Evolutionary conservation across 2,888 invertebrate genomes (phyloP).

Genomic region (Nemotelus pantherinus): DNA sequence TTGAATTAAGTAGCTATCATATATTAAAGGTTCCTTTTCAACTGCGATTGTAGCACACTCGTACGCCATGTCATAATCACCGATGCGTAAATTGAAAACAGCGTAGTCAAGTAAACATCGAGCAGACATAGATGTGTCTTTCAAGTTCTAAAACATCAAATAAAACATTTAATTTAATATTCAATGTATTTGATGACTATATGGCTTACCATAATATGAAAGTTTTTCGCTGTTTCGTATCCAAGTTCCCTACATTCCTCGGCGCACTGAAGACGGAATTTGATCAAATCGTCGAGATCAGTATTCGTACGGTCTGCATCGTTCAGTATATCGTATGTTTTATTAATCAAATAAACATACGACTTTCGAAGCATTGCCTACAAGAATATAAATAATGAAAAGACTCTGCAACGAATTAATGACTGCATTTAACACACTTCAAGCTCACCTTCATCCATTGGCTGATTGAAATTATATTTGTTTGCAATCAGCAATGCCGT

Average conservation of each 20-base stretch:
- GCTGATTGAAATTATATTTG: constrained; percentile 37
- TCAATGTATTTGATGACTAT: background rate
- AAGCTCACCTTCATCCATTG: background rate
- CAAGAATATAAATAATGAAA: background rate
- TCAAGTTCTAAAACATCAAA: constrained; percentile 45
- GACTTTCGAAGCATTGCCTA: constrained; percentile 36
- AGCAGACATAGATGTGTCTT: constrained; percentile 20
- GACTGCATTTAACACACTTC: constrained; percentile 19
- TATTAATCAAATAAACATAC: constrained; percentile 44
- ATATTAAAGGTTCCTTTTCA: constrained; percentile 12
- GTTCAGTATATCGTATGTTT: constrained; percentile 20
- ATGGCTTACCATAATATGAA: constrained; percentile 45
- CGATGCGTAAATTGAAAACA: constrained; percentile 31
- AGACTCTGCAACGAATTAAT: background rate
- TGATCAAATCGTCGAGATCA: background rate
- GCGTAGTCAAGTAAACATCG: constrained; percentile 37
- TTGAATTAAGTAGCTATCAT: constrained; percentile 37
- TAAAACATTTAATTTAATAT: background rate
- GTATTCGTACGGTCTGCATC: background rate
- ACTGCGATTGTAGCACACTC: constrained; percentile 42
- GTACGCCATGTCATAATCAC: constrained; percentile 32
- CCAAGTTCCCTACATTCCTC: constrained; percentile 44
- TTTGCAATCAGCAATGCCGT: constrained; percentile 22
- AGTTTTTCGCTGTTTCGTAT: constrained; percentile 40
- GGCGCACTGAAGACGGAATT: constrained; percentile 41